phyloP scores from a whole-genome alignment of 2,888 invertebrate species.

The Boloria selene region DNA sequence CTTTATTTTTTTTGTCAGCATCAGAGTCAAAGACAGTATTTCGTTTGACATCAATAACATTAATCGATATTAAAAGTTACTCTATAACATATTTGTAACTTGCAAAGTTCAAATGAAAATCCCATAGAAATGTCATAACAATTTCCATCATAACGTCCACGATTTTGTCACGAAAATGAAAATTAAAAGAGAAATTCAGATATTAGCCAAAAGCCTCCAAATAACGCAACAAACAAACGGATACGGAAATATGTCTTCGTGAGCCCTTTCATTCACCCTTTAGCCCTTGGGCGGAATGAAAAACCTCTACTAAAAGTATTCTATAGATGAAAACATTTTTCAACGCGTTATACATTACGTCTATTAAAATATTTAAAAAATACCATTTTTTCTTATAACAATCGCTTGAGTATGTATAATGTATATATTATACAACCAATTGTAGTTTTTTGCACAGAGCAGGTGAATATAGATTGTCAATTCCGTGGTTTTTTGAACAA shows the following conservation, averaged over 20 bases:
- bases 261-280: conserved; percentile 42
- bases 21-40: too few relatives aligned
- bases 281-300: conserved; percentile 39
- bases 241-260: conserved; percentile 38
- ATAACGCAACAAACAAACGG: conserved; percentile 33
- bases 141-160: neutral
- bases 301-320: conserved; percentile 21
- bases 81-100: too few relatives aligned
- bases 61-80: too few relatives aligned
- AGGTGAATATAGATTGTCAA: too few relatives aligned
- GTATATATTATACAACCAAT: too few relatives aligned
- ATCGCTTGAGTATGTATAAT: too few relatives aligned
- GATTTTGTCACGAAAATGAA: neutral
- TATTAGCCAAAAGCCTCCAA: conserved; percentile 31
- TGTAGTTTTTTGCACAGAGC: too few relatives aligned
- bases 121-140: neutral
- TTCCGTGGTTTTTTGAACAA: too few relatives aligned
- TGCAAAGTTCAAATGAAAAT: too few relatives aligned
- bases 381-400: too few relatives aligned
- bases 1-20: too few relatives aligned
- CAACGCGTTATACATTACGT: conserved; percentile 1
- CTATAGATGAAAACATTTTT: neutral
- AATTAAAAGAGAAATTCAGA: conserved; percentile 17
- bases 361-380: neutral
- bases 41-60: too few relatives aligned